Conservation (phyloP, 2,113 vertebrate genomes). For the Gadus macrocephalus region DNA sequence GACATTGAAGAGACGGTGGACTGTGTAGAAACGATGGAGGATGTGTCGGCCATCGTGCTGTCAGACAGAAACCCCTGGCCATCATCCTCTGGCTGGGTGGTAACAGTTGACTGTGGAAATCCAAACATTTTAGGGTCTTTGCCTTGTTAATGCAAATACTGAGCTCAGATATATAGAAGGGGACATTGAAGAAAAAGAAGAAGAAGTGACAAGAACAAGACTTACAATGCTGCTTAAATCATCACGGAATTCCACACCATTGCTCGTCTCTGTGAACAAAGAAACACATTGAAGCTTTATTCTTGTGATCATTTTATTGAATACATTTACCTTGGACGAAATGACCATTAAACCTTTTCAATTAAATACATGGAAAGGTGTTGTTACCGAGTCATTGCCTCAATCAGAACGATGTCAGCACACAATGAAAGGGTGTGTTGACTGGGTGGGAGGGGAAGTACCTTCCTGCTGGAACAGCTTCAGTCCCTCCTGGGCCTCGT, state of each 20-base stretch:
- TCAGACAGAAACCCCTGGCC: conserved; percentile 67
- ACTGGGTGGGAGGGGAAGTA: conserved; percentile 41
- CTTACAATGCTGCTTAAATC: conserved; percentile 76
- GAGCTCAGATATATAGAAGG: background rate
- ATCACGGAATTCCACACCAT: conserved; percentile 80
- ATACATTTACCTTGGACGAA: too few relatives aligned
- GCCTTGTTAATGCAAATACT: too few relatives aligned
- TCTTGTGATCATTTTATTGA: background rate
- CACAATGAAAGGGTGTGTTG: background rate
- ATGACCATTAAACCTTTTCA: too few relatives aligned
- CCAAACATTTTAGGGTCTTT: too few relatives aligned
- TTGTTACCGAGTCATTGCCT: background rate
- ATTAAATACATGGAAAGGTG: too few relatives aligned
- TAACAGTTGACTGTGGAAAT: conserved; percentile 70
- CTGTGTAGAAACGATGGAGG: conserved; percentile 57
- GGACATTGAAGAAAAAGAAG: too few relatives aligned
- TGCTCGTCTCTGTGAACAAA: conserved; percentile 75
- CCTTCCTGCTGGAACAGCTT: conserved; percentile 90
- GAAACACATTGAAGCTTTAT: conserved; percentile 48
- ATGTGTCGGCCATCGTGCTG: conserved; percentile 66
- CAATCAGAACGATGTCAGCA: background rate
- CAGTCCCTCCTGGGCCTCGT: conserved; percentile 85
- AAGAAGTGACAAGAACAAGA: conserved; percentile 9
- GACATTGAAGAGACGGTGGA: conserved; percentile 66
- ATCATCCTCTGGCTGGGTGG: conserved; percentile 71